Percentiles rank a stretch among this genome's conserved stretches.
These are phyloP conservation scores for Strigamia crassipes DNA, from an alignment of 2,888 invertebrate species.

Conservation along the genomic window DNA sequence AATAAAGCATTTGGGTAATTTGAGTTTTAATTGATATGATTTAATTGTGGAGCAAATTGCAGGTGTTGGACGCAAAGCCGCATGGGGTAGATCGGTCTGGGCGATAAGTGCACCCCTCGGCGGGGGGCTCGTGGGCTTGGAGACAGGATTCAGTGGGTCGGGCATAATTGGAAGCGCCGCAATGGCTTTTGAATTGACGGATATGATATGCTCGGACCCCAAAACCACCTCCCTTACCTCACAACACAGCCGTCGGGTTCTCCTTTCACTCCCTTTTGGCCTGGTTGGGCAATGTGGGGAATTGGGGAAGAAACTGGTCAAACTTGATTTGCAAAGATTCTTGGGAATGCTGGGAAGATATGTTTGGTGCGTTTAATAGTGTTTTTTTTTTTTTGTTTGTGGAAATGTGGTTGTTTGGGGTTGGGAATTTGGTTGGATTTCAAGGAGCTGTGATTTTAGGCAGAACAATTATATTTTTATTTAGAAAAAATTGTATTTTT, in stretches of 20 bases:
- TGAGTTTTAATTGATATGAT: background rate
- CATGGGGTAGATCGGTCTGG: background rate
- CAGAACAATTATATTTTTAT: too few species aligned
- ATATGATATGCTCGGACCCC: conserved; percentile 28
- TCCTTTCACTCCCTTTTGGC: background rate
- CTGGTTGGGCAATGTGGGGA: background rate
- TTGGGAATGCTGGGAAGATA: background rate
- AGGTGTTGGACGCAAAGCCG: conserved; percentile 39
- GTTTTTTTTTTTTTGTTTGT: too few species aligned
- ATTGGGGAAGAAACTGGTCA: conserved; percentile 11
- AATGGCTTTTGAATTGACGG: conserved; percentile 42
- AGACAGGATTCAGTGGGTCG: conserved; percentile 33
- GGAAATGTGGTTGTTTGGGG: too few species aligned
- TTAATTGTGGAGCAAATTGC: conserved; percentile 7
- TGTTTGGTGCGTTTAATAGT: too few species aligned
- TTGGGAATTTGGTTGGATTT: too few species aligned
- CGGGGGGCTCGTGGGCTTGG: background rate
- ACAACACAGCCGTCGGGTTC: background rate
- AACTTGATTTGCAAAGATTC: conserved; percentile 12
- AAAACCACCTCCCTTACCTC: background rate
- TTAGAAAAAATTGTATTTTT: too few species aligned
- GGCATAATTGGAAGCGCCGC: conserved; percentile 35
- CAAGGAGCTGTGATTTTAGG: too few species aligned
- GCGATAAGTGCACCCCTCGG: background rate
- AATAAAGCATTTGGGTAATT: background rate